Evolutionary conservation across 2,888 invertebrate genomes (phyloP), one percentile per base, ranked within the genome.

Genomic region (Ennomos fuscantarius): DNA sequence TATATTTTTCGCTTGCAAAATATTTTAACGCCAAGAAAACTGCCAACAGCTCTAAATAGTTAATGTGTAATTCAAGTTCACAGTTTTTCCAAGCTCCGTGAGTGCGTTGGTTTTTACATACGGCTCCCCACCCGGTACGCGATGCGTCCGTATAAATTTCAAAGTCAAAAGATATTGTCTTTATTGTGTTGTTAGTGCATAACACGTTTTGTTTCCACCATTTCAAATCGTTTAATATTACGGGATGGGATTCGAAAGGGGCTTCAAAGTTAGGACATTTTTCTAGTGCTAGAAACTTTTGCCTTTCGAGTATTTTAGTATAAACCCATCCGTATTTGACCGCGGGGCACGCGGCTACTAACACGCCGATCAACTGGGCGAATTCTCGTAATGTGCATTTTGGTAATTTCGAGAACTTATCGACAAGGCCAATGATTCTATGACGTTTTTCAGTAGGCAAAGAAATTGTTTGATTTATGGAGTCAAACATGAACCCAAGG

Each of bases 291-390:
- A 69, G 9, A 24, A 44, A 66, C 36, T 66, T 69, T 33, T 57
- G 35, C 13, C 63, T 32, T 39, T 68, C 67, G 11, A 62, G 47
- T 9, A 41, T 50, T 39, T 66, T 66, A 5, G 66, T 67, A 13
- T 63, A 64, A 0, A 62, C 1, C 62, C 60, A 62, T 8, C 64
- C 60, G 39, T 63, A 66, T 34, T 53, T 52, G 0, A 45, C 50
- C 1, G 64, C 68, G 8, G 68, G 68, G 15, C 68, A 68, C 1
- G 64, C 66, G 0, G 68, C 45, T 0, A 40, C 32, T 1, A 68
- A 12, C 8, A 60, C 35, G 0, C 66, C 69, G 0, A 66, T 60
- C 0, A 64, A 37, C 9, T 62, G 61, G n/a, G 69, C 37, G n/a
- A 63, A 57, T 8, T 67, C 65, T 1, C 59, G 24, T 1, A 66